Evolutionary conservation across 2,888 invertebrate genomes (phyloP), one percentile per base, ranked within the genome.

Genomic region (Leptopilina syphax): DNA sequence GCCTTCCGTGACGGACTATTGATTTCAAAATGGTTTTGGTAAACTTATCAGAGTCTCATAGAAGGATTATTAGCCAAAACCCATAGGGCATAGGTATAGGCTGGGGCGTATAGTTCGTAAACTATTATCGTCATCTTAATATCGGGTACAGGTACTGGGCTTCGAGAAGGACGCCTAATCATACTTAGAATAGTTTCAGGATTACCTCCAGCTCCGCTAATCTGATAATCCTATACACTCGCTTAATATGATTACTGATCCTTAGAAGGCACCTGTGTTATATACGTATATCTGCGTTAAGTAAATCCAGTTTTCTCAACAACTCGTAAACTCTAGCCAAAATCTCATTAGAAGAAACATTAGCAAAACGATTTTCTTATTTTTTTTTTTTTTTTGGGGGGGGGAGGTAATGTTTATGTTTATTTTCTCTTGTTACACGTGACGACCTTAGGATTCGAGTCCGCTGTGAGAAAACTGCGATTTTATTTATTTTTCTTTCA

Each of bases 181-280:
- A 92, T 92, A 92, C 92, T 92, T 91, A 91, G 92, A 92, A 92
- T 91, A 91, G 92, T 92, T 92, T 91, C 91, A 88, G 91, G 92
- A 92, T 92, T 91, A 92, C 90, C 89, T 88, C 89, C 87, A 89
- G 89, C 90, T 90, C 87, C 90, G 87, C 91, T 92, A 92, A 92
- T 91, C 92, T 91, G 91, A 92, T 92, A 92, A 92, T 88, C 87
- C 88, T 88, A 90, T 91, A 91, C 92, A 91, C 91, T 90, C 91
- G 91, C 91, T 92, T 91, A 91, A 92, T 92, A 91, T 92, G 91
- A 92, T 92, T 91, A 92, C 91, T 90, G 91, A 92, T 92, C 90
- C 91, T 91, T 90, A 92, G 91, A 54, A 73, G 73, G 73, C 73
- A 73, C 73, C 73, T 73, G 73, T 73, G 73, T 57, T 54, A 27